Evolutionary conservation across 2,888 invertebrate species (phyloP).

Genomic region (Oxycera nigricornis): DNA sequence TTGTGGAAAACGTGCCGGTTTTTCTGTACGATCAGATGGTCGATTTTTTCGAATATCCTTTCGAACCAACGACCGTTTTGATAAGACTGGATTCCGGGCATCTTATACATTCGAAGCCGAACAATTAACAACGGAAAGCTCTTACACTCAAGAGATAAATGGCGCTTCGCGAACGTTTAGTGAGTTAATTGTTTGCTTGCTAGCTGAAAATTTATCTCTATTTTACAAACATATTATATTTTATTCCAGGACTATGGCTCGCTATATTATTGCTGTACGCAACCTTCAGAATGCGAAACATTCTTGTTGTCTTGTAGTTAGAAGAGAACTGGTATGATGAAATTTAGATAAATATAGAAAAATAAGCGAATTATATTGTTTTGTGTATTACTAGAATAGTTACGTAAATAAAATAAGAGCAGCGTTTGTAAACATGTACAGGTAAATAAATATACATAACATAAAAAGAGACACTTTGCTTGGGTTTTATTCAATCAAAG

Average conservation of each 20-base stretch:
- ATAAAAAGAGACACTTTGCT: background rate
- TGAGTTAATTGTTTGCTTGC: conserved; percentile 16
- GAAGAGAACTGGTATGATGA: conserved; percentile 20
- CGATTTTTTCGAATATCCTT: conserved; percentile 95
- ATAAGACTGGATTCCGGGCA: conserved; percentile 93
- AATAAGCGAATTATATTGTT: background rate
- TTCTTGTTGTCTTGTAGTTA: conserved; percentile 40
- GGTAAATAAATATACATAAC: background rate
- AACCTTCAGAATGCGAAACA: conserved; percentile 17
- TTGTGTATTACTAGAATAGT: too few relatives aligned
- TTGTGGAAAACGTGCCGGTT: conserved; percentile 76
- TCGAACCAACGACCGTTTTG: conserved; percentile 90
- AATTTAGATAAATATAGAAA: background rate
- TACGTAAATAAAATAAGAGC: too few relatives aligned
- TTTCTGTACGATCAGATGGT: conserved; percentile 85
- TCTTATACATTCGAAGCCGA: conserved; percentile 85
- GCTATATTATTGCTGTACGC: conserved; percentile 1
- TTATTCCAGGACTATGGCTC: conserved; percentile 46
- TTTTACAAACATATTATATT: background rate
- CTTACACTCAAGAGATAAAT: conserved; percentile 41
- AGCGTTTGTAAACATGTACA: conserved; percentile 1
- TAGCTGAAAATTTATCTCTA: background rate
- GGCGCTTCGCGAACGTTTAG: conserved; percentile 23
- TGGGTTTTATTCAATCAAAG: background rate
- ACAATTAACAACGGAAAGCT: conserved; percentile 53